Evolutionary conservation across 2,888 invertebrate genomes (phyloP).

Genomic region (Volucella zonaria): DNA sequence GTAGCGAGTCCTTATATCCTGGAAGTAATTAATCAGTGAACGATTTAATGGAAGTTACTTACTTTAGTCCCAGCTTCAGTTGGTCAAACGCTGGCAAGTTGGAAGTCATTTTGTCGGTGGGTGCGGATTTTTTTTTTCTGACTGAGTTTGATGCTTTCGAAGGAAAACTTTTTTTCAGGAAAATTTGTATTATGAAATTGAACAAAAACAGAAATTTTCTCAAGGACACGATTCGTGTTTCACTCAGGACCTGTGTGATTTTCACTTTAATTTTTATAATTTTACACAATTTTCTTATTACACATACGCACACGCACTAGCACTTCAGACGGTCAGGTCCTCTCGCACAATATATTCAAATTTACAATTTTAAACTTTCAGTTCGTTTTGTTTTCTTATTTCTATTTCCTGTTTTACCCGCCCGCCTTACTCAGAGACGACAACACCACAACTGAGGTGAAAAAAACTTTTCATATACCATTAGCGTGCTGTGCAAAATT

Average conservation of each 20-base stretch:
- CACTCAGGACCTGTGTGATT: background rate
- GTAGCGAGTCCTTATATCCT: slow-evolving; percentile 15
- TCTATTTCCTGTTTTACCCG: slow-evolving; percentile 69
- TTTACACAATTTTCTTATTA: background rate
- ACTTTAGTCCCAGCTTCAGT: slow-evolving; percentile 81
- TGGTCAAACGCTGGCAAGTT: slow-evolving; percentile 80
- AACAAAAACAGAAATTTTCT: no score
- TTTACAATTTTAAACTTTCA: background rate
- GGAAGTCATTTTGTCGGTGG: slow-evolving; percentile 78
- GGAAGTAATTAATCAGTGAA: background rate
- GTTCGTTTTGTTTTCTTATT: background rate
- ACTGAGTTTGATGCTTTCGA: background rate
- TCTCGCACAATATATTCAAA: slow-evolving; percentile 38
- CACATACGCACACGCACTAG: slow-evolving; percentile 21
- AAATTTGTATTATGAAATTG: background rate
- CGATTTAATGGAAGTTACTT: slow-evolving; percentile 74
- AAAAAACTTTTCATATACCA: slow-evolving; percentile 57
- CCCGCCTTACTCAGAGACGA: slow-evolving; percentile 78
- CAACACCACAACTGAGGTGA: slow-evolving; percentile 80
- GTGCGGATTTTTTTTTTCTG: slow-evolving; percentile 4
- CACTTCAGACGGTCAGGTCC: slow-evolving; percentile 12
- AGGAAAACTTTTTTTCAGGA: background rate
- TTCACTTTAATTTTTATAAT: background rate
- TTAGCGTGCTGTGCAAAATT: slow-evolving; percentile 60
- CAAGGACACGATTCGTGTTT: no score